Conservation (phyloP, 1,140 invertebrate species). For the Trinorchestia longiramus region DNA sequence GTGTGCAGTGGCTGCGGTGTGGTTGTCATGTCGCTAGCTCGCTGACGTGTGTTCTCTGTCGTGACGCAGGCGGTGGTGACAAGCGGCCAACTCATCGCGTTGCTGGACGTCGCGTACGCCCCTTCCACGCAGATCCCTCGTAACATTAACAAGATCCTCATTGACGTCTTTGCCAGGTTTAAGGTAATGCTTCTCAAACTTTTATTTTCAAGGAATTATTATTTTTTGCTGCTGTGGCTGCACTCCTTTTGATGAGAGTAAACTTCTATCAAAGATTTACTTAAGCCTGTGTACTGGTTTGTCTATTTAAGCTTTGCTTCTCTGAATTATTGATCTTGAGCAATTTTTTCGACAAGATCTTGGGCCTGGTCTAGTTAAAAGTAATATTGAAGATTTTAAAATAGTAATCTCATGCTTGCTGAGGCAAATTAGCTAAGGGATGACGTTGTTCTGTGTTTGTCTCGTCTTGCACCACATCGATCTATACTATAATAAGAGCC, state of each 20-base stretch:
- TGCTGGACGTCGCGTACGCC: neutral
- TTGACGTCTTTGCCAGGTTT: neutral
- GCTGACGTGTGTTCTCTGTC: neutral
- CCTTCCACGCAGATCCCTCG: slow-evolving; percentile 6
- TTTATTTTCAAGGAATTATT: no score
- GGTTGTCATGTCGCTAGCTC: neutral
- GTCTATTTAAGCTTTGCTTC: no score
- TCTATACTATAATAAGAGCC: no score
- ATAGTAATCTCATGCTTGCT: no score
- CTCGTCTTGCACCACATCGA: no score
- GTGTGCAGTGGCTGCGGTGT: no score
- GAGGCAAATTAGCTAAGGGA: no score
- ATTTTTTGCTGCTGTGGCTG: neutral
- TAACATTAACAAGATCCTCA: slow-evolving; percentile 22
- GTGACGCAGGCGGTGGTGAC: neutral
- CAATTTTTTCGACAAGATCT: no score
- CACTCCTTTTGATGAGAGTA: neutral
- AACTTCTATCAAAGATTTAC: neutral
- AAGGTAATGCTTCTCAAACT: neutral
- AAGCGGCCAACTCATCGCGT: neutral
- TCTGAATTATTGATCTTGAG: no score
- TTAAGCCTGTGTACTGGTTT: neutral
- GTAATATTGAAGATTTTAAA: no score
- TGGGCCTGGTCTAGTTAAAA: no score
- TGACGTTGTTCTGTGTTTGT: no score